These are phyloP conservation scores for Anoplophora glabripennis DNA, from an alignment of 1,140 invertebrate genomes.

Conservation along the genomic window DNA sequence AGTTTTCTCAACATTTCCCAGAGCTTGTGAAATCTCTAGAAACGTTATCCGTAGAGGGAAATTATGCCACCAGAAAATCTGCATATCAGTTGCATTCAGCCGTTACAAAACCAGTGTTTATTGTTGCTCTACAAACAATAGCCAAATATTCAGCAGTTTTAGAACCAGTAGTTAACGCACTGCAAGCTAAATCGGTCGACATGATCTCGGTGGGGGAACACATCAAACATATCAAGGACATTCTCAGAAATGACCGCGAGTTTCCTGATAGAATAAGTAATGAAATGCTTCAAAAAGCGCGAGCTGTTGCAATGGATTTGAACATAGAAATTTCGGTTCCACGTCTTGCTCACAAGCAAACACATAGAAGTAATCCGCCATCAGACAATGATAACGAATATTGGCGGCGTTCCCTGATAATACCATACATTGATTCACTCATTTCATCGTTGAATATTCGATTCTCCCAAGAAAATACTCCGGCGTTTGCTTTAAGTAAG, in stretches of 20 bases:
- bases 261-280: slow-evolving; percentile 32
- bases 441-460: slow-evolving; percentile 22
- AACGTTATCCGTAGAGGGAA: slow-evolving; percentile 16
- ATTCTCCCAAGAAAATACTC: slow-evolving; percentile 22
- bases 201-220: slow-evolving; percentile 23
- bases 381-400: slow-evolving; percentile 21
- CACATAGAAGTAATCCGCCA: slow-evolving; percentile 3
- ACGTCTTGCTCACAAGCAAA: slow-evolving; percentile 13
- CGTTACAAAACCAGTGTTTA: slow-evolving; percentile 8
- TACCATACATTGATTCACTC: slow-evolving; percentile 20
- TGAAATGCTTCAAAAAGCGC: slow-evolving; percentile 7
- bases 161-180: slow-evolving; percentile 37
- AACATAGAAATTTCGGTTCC: slow-evolving; percentile 17
- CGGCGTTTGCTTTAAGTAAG: slow-evolving; percentile 10
- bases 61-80: slow-evolving; percentile 20
- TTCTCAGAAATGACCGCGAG: slow-evolving; percentile 29
- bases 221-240: slow-evolving; percentile 34
- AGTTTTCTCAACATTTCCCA: slow-evolving; percentile 20
- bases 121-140: slow-evolving; percentile 19
- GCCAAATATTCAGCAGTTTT: slow-evolving; percentile 39
- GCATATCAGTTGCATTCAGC: slow-evolving; percentile 21
- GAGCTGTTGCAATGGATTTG: slow-evolving; percentile 12
- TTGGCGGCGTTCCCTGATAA: slow-evolving; percentile 18
- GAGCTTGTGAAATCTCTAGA: slow-evolving; percentile 19
- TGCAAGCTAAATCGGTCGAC: slow-evolving; percentile 37